Percentiles rank a stretch among this genome's conserved stretches.
These are phyloP conservation scores for Nesogale talazaci DNA, from an alignment of 2,113 vertebrate species.

Conservation along the genomic window DNA sequence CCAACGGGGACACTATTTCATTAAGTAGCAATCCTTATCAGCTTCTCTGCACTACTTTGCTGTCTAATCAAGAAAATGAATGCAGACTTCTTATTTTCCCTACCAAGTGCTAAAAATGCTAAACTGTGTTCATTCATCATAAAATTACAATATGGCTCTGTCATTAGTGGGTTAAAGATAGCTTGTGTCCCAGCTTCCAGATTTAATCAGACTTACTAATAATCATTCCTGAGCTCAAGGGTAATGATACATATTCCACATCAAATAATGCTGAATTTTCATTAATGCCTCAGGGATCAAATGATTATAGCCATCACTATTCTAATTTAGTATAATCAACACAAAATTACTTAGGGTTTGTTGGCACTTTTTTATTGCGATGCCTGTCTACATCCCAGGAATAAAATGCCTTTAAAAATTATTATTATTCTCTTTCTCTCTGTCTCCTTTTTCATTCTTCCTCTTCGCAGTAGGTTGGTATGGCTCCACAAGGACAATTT, in stretches of 20 bases:
- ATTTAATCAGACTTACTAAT: slow-evolving; percentile 81
- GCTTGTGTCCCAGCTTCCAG: slow-evolving; percentile 71
- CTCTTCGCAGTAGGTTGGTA: neutral
- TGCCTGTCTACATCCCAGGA: neutral
- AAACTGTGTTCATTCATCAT: slow-evolving; percentile 78
- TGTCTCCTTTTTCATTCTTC: neutral
- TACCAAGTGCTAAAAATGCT: slow-evolving; percentile 78
- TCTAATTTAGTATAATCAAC: slow-evolving; percentile 77
- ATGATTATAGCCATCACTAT: slow-evolving; percentile 77
- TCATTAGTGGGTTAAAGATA: slow-evolving; percentile 81
- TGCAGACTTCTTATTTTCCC: slow-evolving; percentile 69
- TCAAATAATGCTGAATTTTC: slow-evolving; percentile 78
- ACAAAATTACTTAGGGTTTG: slow-evolving; percentile 73
- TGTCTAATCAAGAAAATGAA: slow-evolving; percentile 79
- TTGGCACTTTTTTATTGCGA: slow-evolving; percentile 60
- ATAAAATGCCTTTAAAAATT: neutral
- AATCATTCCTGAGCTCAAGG: slow-evolving; percentile 67
- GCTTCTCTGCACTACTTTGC: slow-evolving; percentile 44
- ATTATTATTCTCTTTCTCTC: neutral
- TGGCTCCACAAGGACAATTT: neutral
- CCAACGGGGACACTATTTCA: slow-evolving; percentile 65
- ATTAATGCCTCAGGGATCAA: slow-evolving; percentile 76
- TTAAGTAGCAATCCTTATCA: slow-evolving; percentile 62
- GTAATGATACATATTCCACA: slow-evolving; percentile 76
- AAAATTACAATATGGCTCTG: slow-evolving; percentile 80